Evolutionary conservation across 2,113 vertebrate genomes (phyloP), one percentile per base, ranked within the genome.

Genomic region (Calyptomena viridis): DNA sequence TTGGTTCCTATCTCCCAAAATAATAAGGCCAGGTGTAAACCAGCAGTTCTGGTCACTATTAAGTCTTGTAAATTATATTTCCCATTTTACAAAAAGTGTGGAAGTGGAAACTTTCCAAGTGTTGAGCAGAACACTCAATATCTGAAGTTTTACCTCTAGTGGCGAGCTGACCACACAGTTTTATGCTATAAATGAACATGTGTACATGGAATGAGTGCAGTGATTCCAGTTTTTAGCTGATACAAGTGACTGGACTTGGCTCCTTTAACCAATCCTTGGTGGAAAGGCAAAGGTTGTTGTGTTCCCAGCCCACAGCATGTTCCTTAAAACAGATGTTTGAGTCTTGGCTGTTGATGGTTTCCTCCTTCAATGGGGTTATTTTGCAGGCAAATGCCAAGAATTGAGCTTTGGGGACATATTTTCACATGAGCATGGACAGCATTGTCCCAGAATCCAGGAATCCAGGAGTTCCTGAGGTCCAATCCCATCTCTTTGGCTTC

Each of bases 301-400:
- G 91, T 67, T 95, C 80, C 83, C 86, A 90, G 67, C 83, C 72
- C 40, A 7, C 37, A 40, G 19, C 14, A 5, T 49, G 37, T 59
- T 93, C 68, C 64, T 88, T n/a, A 39, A 72, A 95, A 6, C 89
- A 95, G 87, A 53, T 93, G 91, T 89, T 93, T 81, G 84, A 50
- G 33, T 63, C 68, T 59, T 89, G 80, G 80, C 80, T 68, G 66
- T 18, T 72, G 50, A 5, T 49, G 88, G 28, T 28, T 87, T 23
- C 0, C 39, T 58, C 6, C 56, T 67, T 21, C 33, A 64, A 2
- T 15, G 58, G 28, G 76, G 11, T 49, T 90, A 2, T 88, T 95
- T 90, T 89, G 67, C 55, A 69, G 89, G 40, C 40, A 40, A 40
- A 40, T 40, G 93, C 86, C 91, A 89, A 0, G 75, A 92, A 89